A percentile compares a stretch with the other conserved stretches of the same genome.
Evolutionary conservation across 2,888 invertebrate genomes (phyloP).

Genomic region (Thumatha senex): DNA sequence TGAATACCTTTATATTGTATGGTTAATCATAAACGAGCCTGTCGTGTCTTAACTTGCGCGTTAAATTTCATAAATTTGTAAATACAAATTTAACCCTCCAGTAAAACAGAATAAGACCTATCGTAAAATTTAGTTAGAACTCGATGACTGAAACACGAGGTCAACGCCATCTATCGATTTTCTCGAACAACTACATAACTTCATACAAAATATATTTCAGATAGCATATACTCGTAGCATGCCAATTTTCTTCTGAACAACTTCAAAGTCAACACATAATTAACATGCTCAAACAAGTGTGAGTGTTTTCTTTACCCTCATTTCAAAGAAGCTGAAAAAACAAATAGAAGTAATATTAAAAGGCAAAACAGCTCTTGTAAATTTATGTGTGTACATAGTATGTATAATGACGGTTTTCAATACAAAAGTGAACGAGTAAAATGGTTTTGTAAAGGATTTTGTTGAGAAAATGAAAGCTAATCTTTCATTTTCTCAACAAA

Average conservation of each 20-base stretch:
- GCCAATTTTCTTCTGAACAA: conserved; percentile 29
- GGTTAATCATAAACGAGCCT: too few relatives aligned
- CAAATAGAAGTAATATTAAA: conserved; percentile 28
- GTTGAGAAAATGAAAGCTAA: conserved; percentile 1
- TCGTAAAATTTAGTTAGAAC: too few relatives aligned
- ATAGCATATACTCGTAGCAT: conserved; percentile 20
- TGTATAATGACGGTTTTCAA: conserved; percentile 13
- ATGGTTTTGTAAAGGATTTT: conserved; percentile 23
- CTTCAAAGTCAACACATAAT: conserved; percentile 29
- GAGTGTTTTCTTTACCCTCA: conserved; percentile 22
- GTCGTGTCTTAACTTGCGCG: too few relatives aligned
- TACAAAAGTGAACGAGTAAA: conserved; percentile 12
- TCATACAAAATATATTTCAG: not conserved
- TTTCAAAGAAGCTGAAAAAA: conserved; percentile 25
- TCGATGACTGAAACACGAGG: too few relatives aligned
- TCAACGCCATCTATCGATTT: too few relatives aligned
- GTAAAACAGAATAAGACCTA: too few relatives aligned
- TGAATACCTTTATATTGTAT: too few relatives aligned
- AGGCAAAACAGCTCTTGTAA: conserved; percentile 16
- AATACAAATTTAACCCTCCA: too few relatives aligned
- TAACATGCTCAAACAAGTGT: conserved; percentile 37
- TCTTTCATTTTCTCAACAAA: too few relatives aligned
- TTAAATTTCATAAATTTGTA: too few relatives aligned
- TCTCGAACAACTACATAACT: too few relatives aligned
- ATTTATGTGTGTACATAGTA: conserved; percentile 4